Base-by-base conservation (phyloP, 1,140 invertebrate genomes). In the Lamellibrachia luymesi region DNA sequence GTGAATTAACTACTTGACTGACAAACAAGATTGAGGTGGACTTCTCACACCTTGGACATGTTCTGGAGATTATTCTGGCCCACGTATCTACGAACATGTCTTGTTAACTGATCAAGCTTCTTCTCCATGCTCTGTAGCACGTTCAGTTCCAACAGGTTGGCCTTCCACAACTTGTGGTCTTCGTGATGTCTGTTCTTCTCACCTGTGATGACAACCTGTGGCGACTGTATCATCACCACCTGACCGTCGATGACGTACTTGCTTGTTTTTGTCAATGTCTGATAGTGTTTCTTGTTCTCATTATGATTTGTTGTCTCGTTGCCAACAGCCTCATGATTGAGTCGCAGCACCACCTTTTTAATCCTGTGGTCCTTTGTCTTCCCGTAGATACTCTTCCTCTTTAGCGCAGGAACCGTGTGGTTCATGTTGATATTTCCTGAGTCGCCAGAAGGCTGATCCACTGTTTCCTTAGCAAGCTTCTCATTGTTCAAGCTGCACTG, bases 211-310 rank as follows among this genome's bases (percentile, higher is more conserved):
- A 99, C 98, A 1, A 98, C 98, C 96, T 98, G 99, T 93, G 98
- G 98, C 0, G 98, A 99, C 0, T 98, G 99, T 2, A 98, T 95
- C 6, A 96, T 96, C 2, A 96, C 94, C 98, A 99, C 97, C 38
- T 99, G 98, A 90, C 99, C 99, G 96, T 99, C 99, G n/a, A 99
- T 98, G 96, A 99, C 98, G 96, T 99, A 99, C 95, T 99, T 99
- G 92, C 99, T 97, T 51, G 98, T 99, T 64, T 98, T 97, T 95
- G 99, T 99, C 91, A 99, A 97, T 5, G 99, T 99, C 95, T 95
- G 94, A 91, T 96, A 96, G 92, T 96, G 95, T 92, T 95, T 95
- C 94, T 96, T 96, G 89, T 94, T 95, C 50, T 95, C 95, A 52
- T 93, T 52, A 89, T 56, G 56, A 56, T n/a, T 90, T 52, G 89